A percentile compares a stretch with the other conserved stretches of the same genome.
Conservation (phyloP, 2,797 vertebrate species). For the Clarias pachynema region DNA sequence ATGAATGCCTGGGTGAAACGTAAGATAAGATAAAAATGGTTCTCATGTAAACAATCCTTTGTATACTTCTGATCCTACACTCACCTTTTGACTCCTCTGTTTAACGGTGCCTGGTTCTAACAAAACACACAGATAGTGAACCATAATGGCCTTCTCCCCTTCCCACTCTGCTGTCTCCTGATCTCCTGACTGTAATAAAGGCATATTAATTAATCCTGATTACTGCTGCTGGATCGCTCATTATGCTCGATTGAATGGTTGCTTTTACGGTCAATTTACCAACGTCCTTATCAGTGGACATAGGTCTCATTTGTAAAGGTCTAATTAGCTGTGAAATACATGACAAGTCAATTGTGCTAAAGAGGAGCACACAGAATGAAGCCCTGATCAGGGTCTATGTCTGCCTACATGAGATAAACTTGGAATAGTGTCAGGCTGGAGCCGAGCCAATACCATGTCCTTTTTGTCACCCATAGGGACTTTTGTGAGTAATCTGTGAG, state of each 20-base stretch:
- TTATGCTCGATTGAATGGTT: conserved; percentile 79
- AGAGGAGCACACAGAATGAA: conserved; percentile 75
- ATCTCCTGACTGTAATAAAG: conserved; percentile 52
- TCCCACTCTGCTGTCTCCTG: conserved; percentile 40
- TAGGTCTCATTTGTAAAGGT: conserved; percentile 77
- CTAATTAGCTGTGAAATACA: conserved; percentile 94
- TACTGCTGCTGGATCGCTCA: conserved; percentile 69
- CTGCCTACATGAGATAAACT: conserved; percentile 74
- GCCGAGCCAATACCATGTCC: conserved; percentile 43
- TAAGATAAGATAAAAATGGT: conserved; percentile 41
- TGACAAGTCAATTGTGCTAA: conserved; percentile 89
- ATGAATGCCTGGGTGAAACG: conserved; percentile 16
- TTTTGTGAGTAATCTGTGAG: neutral
- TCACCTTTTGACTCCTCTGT: conserved; percentile 50
- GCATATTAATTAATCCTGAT: conserved; percentile 73
- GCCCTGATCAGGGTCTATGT: conserved; percentile 71
- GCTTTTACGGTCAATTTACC: conserved; percentile 88
- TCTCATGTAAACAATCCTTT: conserved; percentile 30
- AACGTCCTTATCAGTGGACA: conserved; percentile 86
- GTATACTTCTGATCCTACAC: conserved; percentile 25
- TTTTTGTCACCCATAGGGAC: conserved; percentile 10
- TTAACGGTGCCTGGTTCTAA: conserved; percentile 57
- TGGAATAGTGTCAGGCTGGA: conserved; percentile 61
- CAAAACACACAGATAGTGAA: conserved; percentile 47
- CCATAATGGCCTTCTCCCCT: conserved; percentile 54